These are phyloP conservation scores for Collichthys lucidus DNA, from an alignment of 2,113 vertebrate species.

Conservation along the genomic window DNA sequence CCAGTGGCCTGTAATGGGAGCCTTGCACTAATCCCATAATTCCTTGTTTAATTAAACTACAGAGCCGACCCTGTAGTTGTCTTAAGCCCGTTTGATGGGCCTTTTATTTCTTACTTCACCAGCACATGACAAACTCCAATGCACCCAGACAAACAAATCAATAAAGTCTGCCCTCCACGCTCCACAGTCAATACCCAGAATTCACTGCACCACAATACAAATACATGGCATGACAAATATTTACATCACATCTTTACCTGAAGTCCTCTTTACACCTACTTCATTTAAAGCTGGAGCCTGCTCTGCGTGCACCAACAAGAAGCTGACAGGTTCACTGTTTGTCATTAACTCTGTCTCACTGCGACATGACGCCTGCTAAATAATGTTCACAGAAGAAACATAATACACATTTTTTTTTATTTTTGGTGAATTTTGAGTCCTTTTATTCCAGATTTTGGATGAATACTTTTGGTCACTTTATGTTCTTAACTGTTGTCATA, in stretches of 20 bases:
- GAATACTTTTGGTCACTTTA: neutral
- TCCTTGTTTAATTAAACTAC: conserved; percentile 88
- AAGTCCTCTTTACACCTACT: neutral
- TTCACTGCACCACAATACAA: neutral
- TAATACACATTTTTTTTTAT: too few relatives aligned
- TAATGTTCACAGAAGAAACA: neutral
- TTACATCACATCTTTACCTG: neutral
- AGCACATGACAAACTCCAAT: conserved; percentile 15
- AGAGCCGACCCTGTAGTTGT: conserved; percentile 73
- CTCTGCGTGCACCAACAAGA: too few relatives aligned
- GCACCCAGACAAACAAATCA: conserved; percentile 19
- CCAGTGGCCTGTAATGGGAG: conserved; percentile 84
- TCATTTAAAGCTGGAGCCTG: neutral
- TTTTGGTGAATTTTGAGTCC: neutral
- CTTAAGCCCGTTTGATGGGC: conserved; percentile 73
- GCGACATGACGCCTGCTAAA: neutral
- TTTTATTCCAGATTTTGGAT: neutral
- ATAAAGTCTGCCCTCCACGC: conserved; percentile 5
- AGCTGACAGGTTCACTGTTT: neutral
- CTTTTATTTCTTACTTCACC: conserved; percentile 58
- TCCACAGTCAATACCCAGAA: neutral
- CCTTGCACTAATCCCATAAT: conserved; percentile 85
- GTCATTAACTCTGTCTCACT: neutral
- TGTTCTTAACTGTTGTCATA: neutral
- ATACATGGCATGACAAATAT: neutral